These are phyloP conservation scores for Paradoxurus hermaphroditus DNA, from an alignment of 2,113 vertebrate genomes.

Conservation along the genomic window DNA sequence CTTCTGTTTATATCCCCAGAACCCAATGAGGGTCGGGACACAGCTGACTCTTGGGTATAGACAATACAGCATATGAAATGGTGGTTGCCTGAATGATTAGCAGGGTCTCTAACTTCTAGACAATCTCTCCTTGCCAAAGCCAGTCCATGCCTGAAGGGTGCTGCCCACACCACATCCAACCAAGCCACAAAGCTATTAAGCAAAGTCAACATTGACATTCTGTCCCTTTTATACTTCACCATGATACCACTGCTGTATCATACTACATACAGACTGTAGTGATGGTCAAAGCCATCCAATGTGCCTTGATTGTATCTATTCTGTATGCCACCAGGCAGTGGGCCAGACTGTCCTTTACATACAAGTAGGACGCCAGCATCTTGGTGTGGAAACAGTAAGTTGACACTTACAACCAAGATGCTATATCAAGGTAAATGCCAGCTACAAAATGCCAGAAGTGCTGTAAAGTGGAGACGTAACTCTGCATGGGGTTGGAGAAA, in stretches of 20 bases:
- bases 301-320: neutral
- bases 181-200: neutral
- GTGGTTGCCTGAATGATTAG: too few species aligned
- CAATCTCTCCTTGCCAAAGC: neutral
- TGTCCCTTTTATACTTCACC: neutral
- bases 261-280: too few species aligned
- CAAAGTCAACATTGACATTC: neutral
- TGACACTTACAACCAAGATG: neutral
- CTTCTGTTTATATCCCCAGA: too few species aligned
- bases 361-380: neutral
- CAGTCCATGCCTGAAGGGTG: accelerated
- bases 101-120: neutral
- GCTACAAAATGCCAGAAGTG: neutral
- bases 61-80: accelerated
- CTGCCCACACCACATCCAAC: neutral
- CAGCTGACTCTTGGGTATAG: neutral
- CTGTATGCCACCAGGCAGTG: neutral
- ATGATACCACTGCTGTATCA: accelerated
- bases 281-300: neutral
- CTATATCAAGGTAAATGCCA: neutral
- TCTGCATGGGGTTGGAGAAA: neutral
- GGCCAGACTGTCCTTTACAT: neutral
- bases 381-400: neutral
- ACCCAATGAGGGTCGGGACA: too few species aligned
- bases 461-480: neutral